Percentiles rank a stretch among this genome's conserved stretches.
These are phyloP conservation scores for Phymastichus coffea DNA, from an alignment of 1,140 invertebrate species.

Conservation along the genomic window DNA sequence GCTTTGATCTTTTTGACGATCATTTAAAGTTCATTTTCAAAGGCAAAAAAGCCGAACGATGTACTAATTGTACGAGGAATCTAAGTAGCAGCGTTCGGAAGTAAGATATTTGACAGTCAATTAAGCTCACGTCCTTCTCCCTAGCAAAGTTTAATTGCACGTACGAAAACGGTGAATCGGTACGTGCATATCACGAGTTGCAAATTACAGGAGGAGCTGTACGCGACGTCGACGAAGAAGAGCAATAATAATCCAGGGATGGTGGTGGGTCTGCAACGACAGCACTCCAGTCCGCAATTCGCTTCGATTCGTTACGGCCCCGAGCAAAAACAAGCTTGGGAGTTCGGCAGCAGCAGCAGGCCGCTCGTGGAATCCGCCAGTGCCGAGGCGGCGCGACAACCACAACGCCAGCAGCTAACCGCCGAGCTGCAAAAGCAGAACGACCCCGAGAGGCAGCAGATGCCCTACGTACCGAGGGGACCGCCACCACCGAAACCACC, in stretches of 20 bases:
- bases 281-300: constrained; percentile 49
- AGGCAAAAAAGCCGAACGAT: no score
- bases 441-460: constrained; percentile 38
- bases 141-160: no score
- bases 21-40: no score
- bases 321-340: constrained; percentile 20
- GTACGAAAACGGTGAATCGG: no score
- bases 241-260: constrained; percentile 1
- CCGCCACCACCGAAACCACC: constrained; percentile 46
- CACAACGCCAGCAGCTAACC: constrained; percentile 21
- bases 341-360: not conserved
- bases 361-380: not conserved
- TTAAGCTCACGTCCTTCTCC: no score
- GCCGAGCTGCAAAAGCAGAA: constrained; percentile 24
- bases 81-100: no score
- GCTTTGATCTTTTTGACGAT: no score
- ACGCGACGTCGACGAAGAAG: constrained; percentile 11
- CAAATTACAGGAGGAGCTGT: constrained; percentile 7
- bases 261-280: constrained; percentile 42
- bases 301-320: constrained; percentile 1
- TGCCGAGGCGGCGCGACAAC: constrained; percentile 19
- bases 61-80: no score
- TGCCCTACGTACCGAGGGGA: constrained; percentile 44
- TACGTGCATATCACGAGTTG: not conserved
- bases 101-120: no score